A percentile compares a stretch with the other conserved stretches of the same genome.
phyloP scores from a whole-genome alignment of 2,113 vertebrate genomes.

The Larimichthys crocea region DNA sequence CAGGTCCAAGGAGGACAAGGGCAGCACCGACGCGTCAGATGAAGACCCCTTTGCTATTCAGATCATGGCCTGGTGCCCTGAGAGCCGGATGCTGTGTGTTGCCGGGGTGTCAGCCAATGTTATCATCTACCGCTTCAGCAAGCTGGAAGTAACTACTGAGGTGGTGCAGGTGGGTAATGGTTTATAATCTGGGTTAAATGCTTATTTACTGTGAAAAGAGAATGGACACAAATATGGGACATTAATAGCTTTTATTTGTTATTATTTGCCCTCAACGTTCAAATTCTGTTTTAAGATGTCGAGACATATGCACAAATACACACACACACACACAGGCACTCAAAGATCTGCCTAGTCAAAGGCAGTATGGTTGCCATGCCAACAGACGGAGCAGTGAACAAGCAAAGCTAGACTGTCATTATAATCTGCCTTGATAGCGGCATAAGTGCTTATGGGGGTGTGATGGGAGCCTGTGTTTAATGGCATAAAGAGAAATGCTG shows the following conservation, averaged over 20 bases:
- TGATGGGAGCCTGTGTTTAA: conserved; percentile 51
- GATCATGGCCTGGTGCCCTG: conserved; percentile 97
- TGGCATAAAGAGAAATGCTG: conserved; percentile 51
- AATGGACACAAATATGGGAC: not conserved
- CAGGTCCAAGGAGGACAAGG: conserved; percentile 93
- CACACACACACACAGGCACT: conserved; percentile 3
- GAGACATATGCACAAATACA: conserved; percentile 12
- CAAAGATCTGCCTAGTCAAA: conserved; percentile 63
- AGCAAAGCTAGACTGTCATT: conserved; percentile 60
- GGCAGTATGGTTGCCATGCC: conserved; percentile 76
- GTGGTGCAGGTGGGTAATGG: conserved; percentile 89
- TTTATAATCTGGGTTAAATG: not conserved
- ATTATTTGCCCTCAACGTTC: not conserved
- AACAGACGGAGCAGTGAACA: conserved; percentile 72
- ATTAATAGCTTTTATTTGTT: not conserved
- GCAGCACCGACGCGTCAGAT: conserved; percentile 92
- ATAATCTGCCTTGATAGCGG: conserved; percentile 53
- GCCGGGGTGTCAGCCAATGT: conserved; percentile 97
- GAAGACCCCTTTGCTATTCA: conserved; percentile 99
- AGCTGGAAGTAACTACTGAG: conserved; percentile 94
- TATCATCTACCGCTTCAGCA: conserved; percentile 98
- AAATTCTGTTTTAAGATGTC: conserved; percentile 21
- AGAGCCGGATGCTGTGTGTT: conserved; percentile 95
- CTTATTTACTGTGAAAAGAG: not conserved
- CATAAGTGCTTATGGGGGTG: conserved; percentile 44